Base-by-base conservation (phyloP, 2,113 vertebrate genomes). In the Zosterops japonicus region DNA sequence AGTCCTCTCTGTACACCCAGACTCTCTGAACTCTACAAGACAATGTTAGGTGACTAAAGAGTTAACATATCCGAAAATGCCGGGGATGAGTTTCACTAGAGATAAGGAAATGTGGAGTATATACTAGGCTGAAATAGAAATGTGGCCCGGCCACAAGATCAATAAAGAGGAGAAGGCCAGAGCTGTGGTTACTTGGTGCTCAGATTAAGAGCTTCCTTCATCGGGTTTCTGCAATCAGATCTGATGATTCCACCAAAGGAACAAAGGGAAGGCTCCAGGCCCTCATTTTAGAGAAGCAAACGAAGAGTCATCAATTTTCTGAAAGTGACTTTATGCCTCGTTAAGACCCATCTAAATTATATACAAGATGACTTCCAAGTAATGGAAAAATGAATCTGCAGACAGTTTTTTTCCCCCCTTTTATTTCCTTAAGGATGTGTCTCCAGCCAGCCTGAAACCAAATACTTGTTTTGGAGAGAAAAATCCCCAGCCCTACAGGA, bases 301-400 rank as follows among this genome's bases (percentile, higher is more conserved):
- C 3, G 2, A 87, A 93, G 87, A 90, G 70, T 91, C 95, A 95
- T 94, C 95, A 89, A 76, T 97, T 96, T 96, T 88, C 92, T 87
- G 61, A 87, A 94, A 94, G 96, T 95, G 95, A 95, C 93, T 96
- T 94, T 79, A 96, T 94, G 95, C 91, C 94, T 96, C 87, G 80
- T 95, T 97, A 96, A 96, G 90, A 94, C 72, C 92, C 72, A 95
- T 94, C 92, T 96, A 94, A 95, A 96, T 95, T 95, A 92, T 83
- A 94, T 82, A 96, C 94, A 94, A 87, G 94, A 92, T 94, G 92
- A 96, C 76, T 95, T 95, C 93, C 88, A 94, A 94, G 90, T 96
- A 96, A 96, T 92, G 89, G 83, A 90, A 95, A 96, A 96, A 96
- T 84, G 90, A 93, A 95, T 92, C 79, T 75, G 53, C 76, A 94